phyloP scores from a whole-genome alignment of 2,113 vertebrate species.

The Micronycteris hirsuta region DNA sequence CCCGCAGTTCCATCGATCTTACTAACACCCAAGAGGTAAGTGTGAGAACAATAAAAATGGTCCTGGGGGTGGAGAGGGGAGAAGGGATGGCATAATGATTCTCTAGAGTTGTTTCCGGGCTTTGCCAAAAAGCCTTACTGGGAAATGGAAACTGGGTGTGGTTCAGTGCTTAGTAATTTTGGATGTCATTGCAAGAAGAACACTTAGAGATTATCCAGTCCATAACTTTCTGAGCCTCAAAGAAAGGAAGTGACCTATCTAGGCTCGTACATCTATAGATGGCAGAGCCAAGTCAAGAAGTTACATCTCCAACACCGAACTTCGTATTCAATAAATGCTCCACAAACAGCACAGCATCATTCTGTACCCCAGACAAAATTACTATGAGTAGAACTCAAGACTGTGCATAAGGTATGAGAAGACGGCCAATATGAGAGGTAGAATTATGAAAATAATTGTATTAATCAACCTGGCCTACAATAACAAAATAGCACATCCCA shows the following conservation, averaged over 20 bases:
- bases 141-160: conserved; percentile 45
- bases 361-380: background rate
- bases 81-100: conserved; percentile 12
- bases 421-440: background rate
- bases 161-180: conserved; percentile 14
- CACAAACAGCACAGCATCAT: background rate
- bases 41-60: conserved; percentile 53
- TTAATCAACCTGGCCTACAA: background rate
- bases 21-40: conserved; percentile 55
- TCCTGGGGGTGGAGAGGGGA: background rate
- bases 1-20: conserved; percentile 45
- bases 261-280: background rate
- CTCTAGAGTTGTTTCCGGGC: conserved; percentile 22
- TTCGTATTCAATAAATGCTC: background rate
- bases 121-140: conserved; percentile 57
- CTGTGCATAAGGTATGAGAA: background rate
- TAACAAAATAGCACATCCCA: background rate
- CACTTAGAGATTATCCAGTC: background rate
- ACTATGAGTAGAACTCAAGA: background rate
- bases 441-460: background rate
- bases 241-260: background rate
- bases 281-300: background rate
- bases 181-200: background rate
- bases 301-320: background rate
- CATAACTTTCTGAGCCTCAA: background rate